phyloP scores from a whole-genome alignment of 2,797 vertebrate species.

The Lemur catta region DNA sequence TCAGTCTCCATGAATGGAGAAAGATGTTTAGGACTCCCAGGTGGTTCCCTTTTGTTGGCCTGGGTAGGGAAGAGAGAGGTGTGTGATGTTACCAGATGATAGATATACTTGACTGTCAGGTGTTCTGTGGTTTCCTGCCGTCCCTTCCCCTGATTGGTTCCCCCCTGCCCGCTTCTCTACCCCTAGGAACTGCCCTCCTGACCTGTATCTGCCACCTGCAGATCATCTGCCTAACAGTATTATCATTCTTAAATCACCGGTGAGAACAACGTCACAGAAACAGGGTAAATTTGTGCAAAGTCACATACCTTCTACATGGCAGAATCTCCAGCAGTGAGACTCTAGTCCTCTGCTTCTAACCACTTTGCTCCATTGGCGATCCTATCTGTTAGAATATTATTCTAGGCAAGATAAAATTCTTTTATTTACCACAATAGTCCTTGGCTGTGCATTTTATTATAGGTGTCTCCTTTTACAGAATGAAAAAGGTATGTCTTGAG shows the following conservation, averaged over 20 bases:
- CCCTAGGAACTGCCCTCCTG: no score
- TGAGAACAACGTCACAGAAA: background rate
- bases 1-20: no score
- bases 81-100: no score
- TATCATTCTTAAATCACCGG: background rate
- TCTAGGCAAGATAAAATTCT: background rate
- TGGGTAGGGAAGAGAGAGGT: no score
- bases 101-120: no score
- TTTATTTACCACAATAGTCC: background rate
- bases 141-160: no score
- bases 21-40: no score
- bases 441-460: background rate
- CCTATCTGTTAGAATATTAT: background rate
- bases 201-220: no score
- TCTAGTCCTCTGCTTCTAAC: background rate
- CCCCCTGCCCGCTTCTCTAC: no score
- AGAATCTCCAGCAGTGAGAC: background rate
- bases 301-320: background rate
- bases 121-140: no score
- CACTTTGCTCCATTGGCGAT: background rate
- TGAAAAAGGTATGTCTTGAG: background rate
- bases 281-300: background rate
- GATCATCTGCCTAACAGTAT: no score
- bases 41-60: no score
- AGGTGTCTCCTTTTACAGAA: background rate